Evolutionary conservation across 2,113 vertebrate species (phyloP).

Genomic region (Eurypyga helias): DNA sequence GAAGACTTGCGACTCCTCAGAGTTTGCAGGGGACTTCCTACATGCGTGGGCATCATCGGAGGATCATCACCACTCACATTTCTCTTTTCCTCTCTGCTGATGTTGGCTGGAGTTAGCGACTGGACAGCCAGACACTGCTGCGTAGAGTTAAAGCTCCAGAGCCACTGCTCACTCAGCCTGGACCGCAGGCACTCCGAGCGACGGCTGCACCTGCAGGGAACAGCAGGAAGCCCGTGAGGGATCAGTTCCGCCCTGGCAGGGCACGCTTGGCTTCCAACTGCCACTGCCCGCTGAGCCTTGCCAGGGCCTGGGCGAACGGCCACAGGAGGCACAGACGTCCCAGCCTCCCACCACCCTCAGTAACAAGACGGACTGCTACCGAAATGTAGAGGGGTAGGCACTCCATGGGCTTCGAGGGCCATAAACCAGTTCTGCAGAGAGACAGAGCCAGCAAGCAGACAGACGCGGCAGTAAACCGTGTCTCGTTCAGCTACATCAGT

Average conservation of each 20-base stretch:
- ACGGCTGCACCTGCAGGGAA: conserved; percentile 83
- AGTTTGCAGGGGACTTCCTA: neutral
- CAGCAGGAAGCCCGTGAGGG: neutral
- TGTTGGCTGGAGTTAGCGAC: conserved; percentile 86
- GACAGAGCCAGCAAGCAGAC: neutral
- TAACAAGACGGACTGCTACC: neutral
- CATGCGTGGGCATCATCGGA: neutral
- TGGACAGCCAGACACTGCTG: conserved; percentile 84
- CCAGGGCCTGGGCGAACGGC: neutral
- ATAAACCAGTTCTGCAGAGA: neutral
- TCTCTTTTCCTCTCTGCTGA: conserved; percentile 90
- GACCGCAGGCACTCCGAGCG: conserved; percentile 83
- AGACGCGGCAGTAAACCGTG: neutral
- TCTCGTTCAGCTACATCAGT: neutral
- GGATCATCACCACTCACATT: conserved; percentile 72
- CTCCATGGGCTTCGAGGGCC: neutral
- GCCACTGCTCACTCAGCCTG: conserved; percentile 83
- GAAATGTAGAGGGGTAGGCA: neutral
- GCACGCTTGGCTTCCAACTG: neutral
- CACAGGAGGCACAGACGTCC: neutral
- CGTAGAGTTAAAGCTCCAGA: conserved; percentile 94
- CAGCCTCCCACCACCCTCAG: neutral
- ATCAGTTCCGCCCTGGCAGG: neutral
- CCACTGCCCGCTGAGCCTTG: neutral
- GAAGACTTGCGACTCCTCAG: neutral